Base-by-base conservation (phyloP, 2,797 vertebrate genomes). In the Glyptemys insculpta region DNA sequence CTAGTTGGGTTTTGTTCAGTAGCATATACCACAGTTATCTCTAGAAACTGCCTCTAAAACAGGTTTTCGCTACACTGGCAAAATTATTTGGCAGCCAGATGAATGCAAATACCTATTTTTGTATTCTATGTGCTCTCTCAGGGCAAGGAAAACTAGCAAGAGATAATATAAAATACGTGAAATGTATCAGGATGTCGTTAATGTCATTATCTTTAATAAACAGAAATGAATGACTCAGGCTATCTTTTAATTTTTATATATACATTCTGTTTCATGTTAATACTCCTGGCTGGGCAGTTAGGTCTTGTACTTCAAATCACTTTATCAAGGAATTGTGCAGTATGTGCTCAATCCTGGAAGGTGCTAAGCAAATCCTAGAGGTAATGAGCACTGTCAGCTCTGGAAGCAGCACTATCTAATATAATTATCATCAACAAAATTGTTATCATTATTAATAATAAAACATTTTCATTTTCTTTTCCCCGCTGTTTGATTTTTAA, bases 401-500 rank as follows among this genome's bases (percentile, higher is more conserved):
- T 50, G 76, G 72, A 91, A 95, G 50, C 16, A 88, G 91, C 89
- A 9, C 72, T 85, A 41, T 41, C 29, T 59, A 29, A 18, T 56
- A 41, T 88, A 91, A 87, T 94, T 91, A 88, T 57, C 0, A 83
- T 93, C 94, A 83, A 79, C 94, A 79, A 90, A 91, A 83, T 34
- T 62, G 31, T 62, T 62, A 16, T 15, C 31, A 16, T n/a, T n/a
- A 65, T n/a, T n/a, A 65, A 59, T 59, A 54, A 80, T 79, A 93
- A 92, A 89, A 94, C 85, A 86, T n/a, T 79, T 86, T 62, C 89
- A 94, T 96, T 94, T 95, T 79, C 88, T 94, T 83, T 96, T 89
- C 8, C n/a, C 3, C 12, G 83, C 86, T 80, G 5, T 68, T 95
- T 94, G 85, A 68, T 94, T 96, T 94, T 95, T 86, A 52, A 94